Evolutionary conservation across 2,113 vertebrate genomes (phyloP), one percentile per base, ranked within the genome.

Genomic region (Amazona vittata): DNA sequence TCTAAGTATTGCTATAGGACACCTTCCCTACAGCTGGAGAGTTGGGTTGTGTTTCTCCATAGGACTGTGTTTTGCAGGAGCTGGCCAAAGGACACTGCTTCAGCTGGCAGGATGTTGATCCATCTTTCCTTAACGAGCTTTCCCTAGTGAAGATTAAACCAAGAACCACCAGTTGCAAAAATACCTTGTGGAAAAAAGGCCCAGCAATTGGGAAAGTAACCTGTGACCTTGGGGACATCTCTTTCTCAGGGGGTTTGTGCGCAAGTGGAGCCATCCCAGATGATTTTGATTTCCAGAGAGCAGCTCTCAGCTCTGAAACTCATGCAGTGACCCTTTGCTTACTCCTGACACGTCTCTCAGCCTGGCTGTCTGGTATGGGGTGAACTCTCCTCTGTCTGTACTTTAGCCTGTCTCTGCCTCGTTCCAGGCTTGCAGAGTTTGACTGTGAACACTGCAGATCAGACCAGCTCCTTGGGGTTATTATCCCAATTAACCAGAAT

Each of bases 51-150:
- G 47, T 92, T 60, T 84, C 79, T 81, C 57, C 41, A 25, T 73
- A 67, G 81, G 57, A 46, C 65, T 41, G 14, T 57, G 81, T 55
- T 90, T 89, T 86, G 50, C 77, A 82, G 83, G 49, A 88, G 80
- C 46, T 90, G 91, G 37, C 43, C 76, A 46, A 35, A 68, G 64
- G 55, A 75, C 46, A 8, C 16, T 8, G 18, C 70, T 80, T 74
- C 78, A 75, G 79, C 60, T 86, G 83, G 62, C 2, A 7, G 39
- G 21, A n/a, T 37, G 65, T 25, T 1, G 7, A 55, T 71, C 70
- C 68, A 16, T 47, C 57, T 69, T 90, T 91, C 49, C 67, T 78
- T 47, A 12, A 35, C 65, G 65, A 90, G 39, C 29, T 86, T 43
- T 5, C 29, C 22, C 64, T 47, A 75, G 43, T 8, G 4, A 92